A percentile compares a stretch with the other conserved stretches of the same genome.
These are phyloP conservation scores for Phytoseiulus persimilis DNA, from an alignment of 2,888 invertebrate genomes.

Conservation along the genomic window DNA sequence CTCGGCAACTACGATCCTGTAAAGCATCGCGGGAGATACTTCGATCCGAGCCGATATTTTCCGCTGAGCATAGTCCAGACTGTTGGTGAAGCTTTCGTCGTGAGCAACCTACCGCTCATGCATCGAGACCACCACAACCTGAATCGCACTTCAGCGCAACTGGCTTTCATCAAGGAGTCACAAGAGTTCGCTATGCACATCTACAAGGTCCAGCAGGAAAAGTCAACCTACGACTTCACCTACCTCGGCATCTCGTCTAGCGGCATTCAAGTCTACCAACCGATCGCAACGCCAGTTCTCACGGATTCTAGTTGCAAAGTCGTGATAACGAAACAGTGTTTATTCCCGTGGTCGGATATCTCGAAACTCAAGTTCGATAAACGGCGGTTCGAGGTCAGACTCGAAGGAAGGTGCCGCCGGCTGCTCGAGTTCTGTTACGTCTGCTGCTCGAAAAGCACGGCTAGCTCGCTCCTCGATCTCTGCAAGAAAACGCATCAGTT, in stretches of 20 bases:
- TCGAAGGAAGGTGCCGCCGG: constrained; percentile 31
- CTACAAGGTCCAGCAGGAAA: constrained; percentile 61
- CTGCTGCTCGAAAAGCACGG: constrained; percentile 84
- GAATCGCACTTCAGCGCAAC: constrained; percentile 69
- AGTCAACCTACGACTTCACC: constrained; percentile 41
- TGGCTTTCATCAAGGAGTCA: constrained; percentile 79
- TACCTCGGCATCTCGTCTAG: constrained; percentile 40
- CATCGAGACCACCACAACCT: constrained; percentile 74
- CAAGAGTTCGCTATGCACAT: constrained; percentile 56
- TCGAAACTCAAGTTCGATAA: constrained; percentile 86
- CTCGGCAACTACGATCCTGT: constrained; percentile 67
- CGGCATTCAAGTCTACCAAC: constrained; percentile 39
- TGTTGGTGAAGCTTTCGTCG: constrained; percentile 54
- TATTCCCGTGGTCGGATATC: constrained; percentile 87
- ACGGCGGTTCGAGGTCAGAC: constrained; percentile 47
- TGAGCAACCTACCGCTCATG: constrained; percentile 61
- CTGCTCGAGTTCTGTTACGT: constrained; percentile 63
- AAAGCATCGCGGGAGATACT: constrained; percentile 54
- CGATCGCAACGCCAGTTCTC: constrained; percentile 46
- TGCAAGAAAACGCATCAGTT: constrained; percentile 88
- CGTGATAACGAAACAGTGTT: constrained; percentile 39
- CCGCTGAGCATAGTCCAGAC: constrained; percentile 56
- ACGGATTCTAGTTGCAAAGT: neutral
- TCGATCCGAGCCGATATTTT: constrained; percentile 76
- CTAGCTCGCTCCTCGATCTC: constrained; percentile 74